These are phyloP conservation scores for Prosopocoilus inquinatus DNA, from an alignment of 2,888 invertebrate species.

Conservation along the genomic window DNA sequence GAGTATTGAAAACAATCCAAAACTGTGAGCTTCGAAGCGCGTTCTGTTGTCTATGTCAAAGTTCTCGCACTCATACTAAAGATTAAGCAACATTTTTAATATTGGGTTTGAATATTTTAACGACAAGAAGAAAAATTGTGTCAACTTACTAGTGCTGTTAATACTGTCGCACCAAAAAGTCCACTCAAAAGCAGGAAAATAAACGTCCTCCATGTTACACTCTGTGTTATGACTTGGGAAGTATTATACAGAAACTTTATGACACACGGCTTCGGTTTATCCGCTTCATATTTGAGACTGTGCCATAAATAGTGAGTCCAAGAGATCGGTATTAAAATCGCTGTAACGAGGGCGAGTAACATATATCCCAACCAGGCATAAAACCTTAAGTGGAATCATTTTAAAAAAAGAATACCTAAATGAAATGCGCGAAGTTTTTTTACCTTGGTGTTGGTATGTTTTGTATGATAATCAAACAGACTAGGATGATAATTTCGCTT, in stretches of 20 bases:
- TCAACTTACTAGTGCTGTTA: slow-evolving; percentile 61
- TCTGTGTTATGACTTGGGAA: slow-evolving; percentile 63
- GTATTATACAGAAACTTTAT: slow-evolving; percentile 60
- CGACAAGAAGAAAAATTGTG: neutral
- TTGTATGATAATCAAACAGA: slow-evolving; percentile 62
- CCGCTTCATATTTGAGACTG: slow-evolving; percentile 47
- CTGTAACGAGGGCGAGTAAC: slow-evolving; percentile 51
- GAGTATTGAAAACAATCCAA: neutral
- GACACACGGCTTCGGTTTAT: slow-evolving; percentile 59
- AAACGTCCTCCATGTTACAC: slow-evolving; percentile 59
- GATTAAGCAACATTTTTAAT: neutral
- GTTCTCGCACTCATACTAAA: slow-evolving; percentile 24
- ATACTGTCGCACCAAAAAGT: slow-evolving; percentile 63
- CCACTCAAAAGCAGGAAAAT: slow-evolving; percentile 68
- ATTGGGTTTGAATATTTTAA: slow-evolving; percentile 9
- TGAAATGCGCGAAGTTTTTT: slow-evolving; percentile 17
- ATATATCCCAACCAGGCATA: slow-evolving; percentile 51
- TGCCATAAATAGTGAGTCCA: slow-evolving; percentile 78
- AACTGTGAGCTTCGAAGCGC: neutral
- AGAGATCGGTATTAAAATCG: slow-evolving; percentile 64
- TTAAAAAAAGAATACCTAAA: slow-evolving; percentile 12
- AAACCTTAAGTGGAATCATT: slow-evolving; percentile 16
- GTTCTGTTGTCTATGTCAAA: slow-evolving; percentile 1
- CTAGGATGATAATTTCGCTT: slow-evolving; percentile 59
- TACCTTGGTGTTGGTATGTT: slow-evolving; percentile 58